phyloP scores from a whole-genome alignment of 2,797 vertebrate genomes.

The Gila robusta region DNA sequence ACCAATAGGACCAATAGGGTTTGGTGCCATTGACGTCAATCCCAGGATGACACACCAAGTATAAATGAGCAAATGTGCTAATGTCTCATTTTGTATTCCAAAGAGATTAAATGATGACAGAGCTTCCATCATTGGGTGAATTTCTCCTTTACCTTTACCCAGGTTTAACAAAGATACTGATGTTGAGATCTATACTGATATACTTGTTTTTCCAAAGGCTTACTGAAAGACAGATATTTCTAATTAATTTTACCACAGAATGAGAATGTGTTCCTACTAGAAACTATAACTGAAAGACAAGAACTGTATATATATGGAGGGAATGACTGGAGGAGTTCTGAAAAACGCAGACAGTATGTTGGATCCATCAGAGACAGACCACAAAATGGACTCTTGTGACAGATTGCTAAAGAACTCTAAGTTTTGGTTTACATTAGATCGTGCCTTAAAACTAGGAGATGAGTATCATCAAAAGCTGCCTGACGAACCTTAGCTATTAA shows the following conservation, averaged over 20 bases:
- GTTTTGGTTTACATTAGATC: constrained; percentile 45
- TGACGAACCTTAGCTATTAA: neutral
- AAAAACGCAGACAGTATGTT: constrained; percentile 50
- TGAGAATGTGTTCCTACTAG: constrained; percentile 55
- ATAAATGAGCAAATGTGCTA: neutral
- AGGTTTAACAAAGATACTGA: constrained; percentile 2
- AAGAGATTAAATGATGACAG: neutral
- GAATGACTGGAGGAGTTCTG: constrained; percentile 26
- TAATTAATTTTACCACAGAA: constrained; percentile 33
- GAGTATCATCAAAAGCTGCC: constrained; percentile 13
- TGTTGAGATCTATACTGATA: constrained; percentile 1
- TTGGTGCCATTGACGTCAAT: neutral
- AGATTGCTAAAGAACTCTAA: constrained; percentile 54
- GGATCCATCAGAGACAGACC: constrained; percentile 3
- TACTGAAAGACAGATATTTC: neutral
- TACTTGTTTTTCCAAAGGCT: constrained; percentile 45
- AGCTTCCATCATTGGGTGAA: neutral
- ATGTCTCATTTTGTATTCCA: neutral
- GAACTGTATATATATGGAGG: neutral
- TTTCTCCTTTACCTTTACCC: neutral
- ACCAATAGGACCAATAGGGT: neutral
- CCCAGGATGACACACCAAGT: neutral
- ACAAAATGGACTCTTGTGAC: constrained; percentile 29
- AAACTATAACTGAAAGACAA: constrained; percentile 47
- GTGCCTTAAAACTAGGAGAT: neutral